Evolutionary conservation across 1,140 invertebrate genomes (phyloP), one percentile per base, ranked within the genome.

Genomic region (Apocrypta bakeri): DNA sequence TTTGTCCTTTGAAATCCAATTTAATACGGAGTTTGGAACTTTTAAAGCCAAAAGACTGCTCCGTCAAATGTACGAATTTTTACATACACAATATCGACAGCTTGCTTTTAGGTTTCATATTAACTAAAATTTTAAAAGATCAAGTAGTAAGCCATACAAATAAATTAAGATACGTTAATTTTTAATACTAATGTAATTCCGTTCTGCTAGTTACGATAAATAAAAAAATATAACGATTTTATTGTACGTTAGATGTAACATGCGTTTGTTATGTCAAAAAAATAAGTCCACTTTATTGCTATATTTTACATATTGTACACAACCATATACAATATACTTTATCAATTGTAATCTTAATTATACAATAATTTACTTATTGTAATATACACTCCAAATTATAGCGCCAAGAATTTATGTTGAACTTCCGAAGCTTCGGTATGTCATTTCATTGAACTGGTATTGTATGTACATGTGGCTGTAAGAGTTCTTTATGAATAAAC

Each of bases 401-500:
- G 85, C 88, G 88, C 88, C 88, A 88, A 88, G 84, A 88, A 90
- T 91, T 90, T 90, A 89, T 90, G 91, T 88, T 56, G 89, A 89
- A 86, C 88, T 88, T 89, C 88, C 86, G 84, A 83, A 87, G 63
- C 86, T 86, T 88, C 87, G 89, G 86, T 87, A 87, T 88, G 87
- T 87, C 87, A 89, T 87, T 88, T 90, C 84, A 90, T 87, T 87
- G 85, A 87, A 89, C 88, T 89, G 87, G 86, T 91, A 90, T 90
- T 91, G 89, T 90, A 90, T 87, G 89, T 91, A 90, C 87, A 91
- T 90, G 89, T 91, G 88, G 87, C 88, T 92, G 90, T 90, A 91
- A 89, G 85, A 88, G 87, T 89, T 89, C 87, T 89, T 90, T 89
- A 89, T 88, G 87, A 81, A 81, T 74, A 81, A 81, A 86, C 84